Evolutionary conservation across 2,797 vertebrate genomes (phyloP).

Genomic region (Gymnothorax reevesii): DNA sequence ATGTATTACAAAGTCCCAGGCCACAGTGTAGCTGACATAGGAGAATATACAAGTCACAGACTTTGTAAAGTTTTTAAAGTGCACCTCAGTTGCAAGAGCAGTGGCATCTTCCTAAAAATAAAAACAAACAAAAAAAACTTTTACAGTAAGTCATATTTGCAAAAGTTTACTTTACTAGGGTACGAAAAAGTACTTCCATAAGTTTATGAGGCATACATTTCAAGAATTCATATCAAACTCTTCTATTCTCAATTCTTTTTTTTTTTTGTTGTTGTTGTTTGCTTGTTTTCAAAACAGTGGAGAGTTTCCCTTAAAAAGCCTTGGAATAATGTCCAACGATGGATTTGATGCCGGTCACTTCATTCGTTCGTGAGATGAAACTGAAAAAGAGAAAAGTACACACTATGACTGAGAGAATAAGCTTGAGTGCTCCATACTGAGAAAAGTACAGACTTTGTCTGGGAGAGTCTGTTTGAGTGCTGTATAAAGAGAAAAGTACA

Average conservation of each 20-base stretch:
- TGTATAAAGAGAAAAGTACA: conserved; percentile 57
- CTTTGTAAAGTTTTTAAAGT: neutral
- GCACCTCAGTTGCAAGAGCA: neutral
- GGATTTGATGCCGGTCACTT: conserved; percentile 63
- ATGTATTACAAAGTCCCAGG: too few relatives aligned
- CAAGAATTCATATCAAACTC: neutral
- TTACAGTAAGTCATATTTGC: neutral
- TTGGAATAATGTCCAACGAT: neutral
- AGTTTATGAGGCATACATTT: neutral
- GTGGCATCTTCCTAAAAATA: neutral
- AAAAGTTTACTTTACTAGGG: neutral
- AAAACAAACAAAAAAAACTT: neutral
- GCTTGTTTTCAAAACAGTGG: neutral
- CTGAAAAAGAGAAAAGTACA: conserved; percentile 71
- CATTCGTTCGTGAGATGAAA: conserved; percentile 82
- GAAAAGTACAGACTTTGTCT: too few relatives aligned
- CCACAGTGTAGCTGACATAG: too few relatives aligned
- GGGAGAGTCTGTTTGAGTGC: too few relatives aligned
- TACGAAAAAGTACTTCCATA: neutral
- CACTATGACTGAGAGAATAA: neutral
- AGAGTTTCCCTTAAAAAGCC: neutral
- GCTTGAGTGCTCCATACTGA: too few relatives aligned
- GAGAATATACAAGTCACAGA: too few relatives aligned
- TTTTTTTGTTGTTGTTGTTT: neutral
- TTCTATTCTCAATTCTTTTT: neutral